Percentiles rank a stretch among this genome's conserved stretches.
phyloP scores from a whole-genome alignment of 2,797 vertebrate species.

The Phrynocephalus guinanensis region DNA sequence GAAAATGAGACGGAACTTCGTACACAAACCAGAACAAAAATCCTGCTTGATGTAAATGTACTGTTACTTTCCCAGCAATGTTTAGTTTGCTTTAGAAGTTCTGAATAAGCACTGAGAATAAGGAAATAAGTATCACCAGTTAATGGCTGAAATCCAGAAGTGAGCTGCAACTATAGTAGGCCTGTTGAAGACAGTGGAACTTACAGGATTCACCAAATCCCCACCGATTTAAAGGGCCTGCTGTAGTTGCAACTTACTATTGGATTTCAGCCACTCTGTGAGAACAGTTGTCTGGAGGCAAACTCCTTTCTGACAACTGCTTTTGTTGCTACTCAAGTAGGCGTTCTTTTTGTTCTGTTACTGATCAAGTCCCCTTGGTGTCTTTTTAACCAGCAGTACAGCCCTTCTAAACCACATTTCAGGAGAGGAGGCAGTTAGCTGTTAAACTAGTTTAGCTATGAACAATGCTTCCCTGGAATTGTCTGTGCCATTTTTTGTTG shows the following conservation, averaged over 20 bases:
- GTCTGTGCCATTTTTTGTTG: conserved; percentile 22
- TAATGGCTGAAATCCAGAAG: not conserved
- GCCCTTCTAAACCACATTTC: conserved; percentile 6
- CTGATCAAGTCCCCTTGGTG: not conserved
- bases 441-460: not conserved
- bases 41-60: not conserved
- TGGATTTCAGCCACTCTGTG: not conserved
- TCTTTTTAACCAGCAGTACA: conserved; percentile 1
- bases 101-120: not conserved
- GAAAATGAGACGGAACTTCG: conserved; percentile 7
- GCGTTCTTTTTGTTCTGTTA: not conserved
- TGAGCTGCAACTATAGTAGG: too few species aligned
- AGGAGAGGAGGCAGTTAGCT: conserved; percentile 6
- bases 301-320: conserved; percentile 9
- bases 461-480: not conserved
- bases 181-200: too few species aligned
- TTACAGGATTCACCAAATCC: too few species aligned
- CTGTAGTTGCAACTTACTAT: too few species aligned
- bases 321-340: conserved; percentile 16
- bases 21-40: conserved; percentile 17
- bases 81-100: conserved; percentile 8
- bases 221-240: too few species aligned
- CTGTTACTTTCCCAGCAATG: not conserved
- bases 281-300: not conserved
- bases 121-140: not conserved